Evolutionary conservation across 1,140 invertebrate species (phyloP).

Genomic region (Mactra quadrangularis): DNA sequence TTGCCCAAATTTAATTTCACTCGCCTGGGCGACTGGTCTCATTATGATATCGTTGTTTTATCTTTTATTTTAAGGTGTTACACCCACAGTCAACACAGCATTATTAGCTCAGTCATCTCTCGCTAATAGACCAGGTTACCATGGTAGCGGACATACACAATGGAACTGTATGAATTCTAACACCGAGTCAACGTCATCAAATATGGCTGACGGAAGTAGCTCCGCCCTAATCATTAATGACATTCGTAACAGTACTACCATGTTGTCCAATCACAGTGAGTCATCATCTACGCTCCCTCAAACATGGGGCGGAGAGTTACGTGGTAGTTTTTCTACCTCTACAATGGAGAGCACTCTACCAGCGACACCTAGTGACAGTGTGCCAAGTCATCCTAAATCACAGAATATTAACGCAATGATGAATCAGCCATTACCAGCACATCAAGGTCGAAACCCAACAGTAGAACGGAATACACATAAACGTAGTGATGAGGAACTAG

Average conservation of each 20-base stretch:
- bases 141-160: slow-evolving; percentile 55
- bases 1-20: too few species aligned
- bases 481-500: slow-evolving; percentile 85
- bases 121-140: slow-evolving; percentile 43
- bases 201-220: slow-evolving; percentile 78
- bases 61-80: slow-evolving; percentile 83
- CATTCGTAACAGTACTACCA: slow-evolving; percentile 38
- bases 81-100: slow-evolving; percentile 84
- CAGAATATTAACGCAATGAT: slow-evolving; percentile 75
- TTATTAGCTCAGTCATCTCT: slow-evolving; percentile 34
- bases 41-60: too few species aligned
- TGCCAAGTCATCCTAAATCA: slow-evolving; percentile 69
- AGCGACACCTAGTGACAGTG: slow-evolving; percentile 81
- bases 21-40: too few species aligned
- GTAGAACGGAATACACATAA: slow-evolving; percentile 90
- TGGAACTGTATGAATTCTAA: slow-evolving; percentile 72
- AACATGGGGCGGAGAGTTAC: slow-evolving; percentile 2
- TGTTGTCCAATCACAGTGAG: slow-evolving; percentile 16
- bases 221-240: slow-evolving; percentile 56
- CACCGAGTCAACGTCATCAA: slow-evolving; percentile 83
- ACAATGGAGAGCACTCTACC: slow-evolving; percentile 84
- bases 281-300: neutral
- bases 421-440: slow-evolving; percentile 86
- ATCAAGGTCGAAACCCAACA: slow-evolving; percentile 95
- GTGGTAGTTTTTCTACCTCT: slow-evolving; percentile 79